A percentile compares a stretch with the other conserved stretches of the same genome.
Evolutionary conservation across 2,888 invertebrate genomes (phyloP).

Genomic region (Leptura quadrifasciata): DNA sequence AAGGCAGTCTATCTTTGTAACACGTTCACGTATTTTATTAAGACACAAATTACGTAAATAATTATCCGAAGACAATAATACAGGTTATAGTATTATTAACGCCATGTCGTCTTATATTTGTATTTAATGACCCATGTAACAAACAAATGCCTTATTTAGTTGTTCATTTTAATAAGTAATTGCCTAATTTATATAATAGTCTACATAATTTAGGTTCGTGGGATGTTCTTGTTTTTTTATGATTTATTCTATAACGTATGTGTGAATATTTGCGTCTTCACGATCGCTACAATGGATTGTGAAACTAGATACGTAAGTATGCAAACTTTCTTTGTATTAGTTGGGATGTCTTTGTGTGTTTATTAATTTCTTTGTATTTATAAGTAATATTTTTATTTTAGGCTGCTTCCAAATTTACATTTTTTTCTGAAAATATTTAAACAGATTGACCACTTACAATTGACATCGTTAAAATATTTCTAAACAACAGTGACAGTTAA

Average conservation of each 20-base stretch:
- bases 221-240: background rate
- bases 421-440: too few relatives aligned
- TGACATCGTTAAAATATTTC: too few relatives aligned
- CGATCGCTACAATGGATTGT: background rate
- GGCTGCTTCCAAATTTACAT: too few relatives aligned
- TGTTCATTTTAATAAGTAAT: background rate
- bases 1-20: background rate
- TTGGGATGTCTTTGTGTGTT: background rate
- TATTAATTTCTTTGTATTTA: too few relatives aligned
- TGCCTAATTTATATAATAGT: background rate
- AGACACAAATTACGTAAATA: constrained; percentile 10
- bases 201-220: background rate
- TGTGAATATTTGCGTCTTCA: background rate
- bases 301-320: background rate
- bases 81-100: background rate
- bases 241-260: background rate
- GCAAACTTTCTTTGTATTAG: background rate
- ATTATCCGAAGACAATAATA: constrained; percentile 18
- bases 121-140: constrained; percentile 6
- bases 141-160: constrained; percentile 1
- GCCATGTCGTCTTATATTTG: background rate
- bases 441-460: too few relatives aligned
- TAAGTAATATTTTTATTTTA: too few relatives aligned
- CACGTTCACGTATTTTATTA: background rate
- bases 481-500: too few relatives aligned